These are phyloP conservation scores for Teleopsis dalmanni DNA, from an alignment of 1,140 invertebrate species.

Conservation along the genomic window DNA sequence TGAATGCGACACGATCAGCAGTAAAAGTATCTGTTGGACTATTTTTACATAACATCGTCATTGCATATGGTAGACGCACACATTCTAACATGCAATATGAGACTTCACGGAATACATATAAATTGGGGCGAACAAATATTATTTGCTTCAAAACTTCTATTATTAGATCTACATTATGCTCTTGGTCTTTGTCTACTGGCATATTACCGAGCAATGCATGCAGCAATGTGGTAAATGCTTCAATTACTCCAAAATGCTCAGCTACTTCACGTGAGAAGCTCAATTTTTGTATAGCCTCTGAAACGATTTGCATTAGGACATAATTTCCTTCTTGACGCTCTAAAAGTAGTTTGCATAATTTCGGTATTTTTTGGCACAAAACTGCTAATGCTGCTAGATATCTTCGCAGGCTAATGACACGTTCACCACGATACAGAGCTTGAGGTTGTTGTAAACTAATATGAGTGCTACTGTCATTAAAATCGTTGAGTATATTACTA, in stretches of 20 bases:
- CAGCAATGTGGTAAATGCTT: constrained; percentile 23
- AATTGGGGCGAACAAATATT: constrained; percentile 28
- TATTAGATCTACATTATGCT: constrained; percentile 15
- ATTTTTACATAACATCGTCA: constrained; percentile 23
- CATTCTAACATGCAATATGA: constrained; percentile 25
- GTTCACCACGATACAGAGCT: constrained; percentile 19
- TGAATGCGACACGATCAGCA: constrained; percentile 26
- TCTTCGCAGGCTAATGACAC: constrained; percentile 23
- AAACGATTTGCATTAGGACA: constrained; percentile 20
- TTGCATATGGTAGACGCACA: constrained; percentile 10
- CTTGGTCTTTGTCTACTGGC: neutral
- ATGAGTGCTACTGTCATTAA: neutral
- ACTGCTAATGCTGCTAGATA: constrained; percentile 26
- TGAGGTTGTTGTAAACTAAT: constrained; percentile 16
- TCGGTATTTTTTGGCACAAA: constrained; percentile 20
- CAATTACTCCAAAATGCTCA: constrained; percentile 28
- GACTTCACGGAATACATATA: constrained; percentile 29
- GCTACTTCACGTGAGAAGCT: constrained; percentile 28
- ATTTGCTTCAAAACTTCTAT: constrained; percentile 26
- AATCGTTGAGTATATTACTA: constrained; percentile 12
- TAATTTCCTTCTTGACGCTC: constrained; percentile 18
- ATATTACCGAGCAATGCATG: constrained; percentile 17
- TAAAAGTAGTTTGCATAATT: constrained; percentile 16
- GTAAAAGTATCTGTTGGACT: constrained; percentile 21
- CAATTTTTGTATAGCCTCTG: constrained; percentile 24